Conservation (phyloP, 2,888 invertebrate species). For the Cerastis leucographa region DNA sequence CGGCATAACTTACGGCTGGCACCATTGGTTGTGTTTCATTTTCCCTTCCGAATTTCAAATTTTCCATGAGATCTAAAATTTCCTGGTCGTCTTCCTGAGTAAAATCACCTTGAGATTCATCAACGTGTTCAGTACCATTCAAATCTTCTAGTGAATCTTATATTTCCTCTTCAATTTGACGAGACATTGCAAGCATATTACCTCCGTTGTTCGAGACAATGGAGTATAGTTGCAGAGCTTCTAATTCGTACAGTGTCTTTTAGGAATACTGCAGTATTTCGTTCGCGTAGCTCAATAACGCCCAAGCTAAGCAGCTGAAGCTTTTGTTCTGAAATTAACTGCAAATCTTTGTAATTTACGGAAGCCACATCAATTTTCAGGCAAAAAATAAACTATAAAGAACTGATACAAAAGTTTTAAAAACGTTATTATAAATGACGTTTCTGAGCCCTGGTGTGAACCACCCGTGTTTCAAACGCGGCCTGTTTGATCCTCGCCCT, state of each 20-base stretch:
- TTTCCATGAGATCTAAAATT: conserved; percentile 5
- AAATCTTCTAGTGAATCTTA: conserved; percentile 12
- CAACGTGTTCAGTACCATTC: conserved; percentile 6
- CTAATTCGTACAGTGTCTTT: conserved; percentile 6
- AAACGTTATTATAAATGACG: no score
- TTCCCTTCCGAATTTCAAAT: conserved; percentile 6
- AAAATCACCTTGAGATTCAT: not conserved
- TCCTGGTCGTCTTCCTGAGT: not conserved
- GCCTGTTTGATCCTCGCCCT: no score
- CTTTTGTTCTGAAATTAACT: no score
- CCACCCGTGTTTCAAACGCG: no score
- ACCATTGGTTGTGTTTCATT: conserved; percentile 10
- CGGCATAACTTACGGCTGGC: conserved; percentile 6
- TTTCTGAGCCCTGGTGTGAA: no score
- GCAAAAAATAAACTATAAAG: no score
- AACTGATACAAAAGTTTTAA: no score
- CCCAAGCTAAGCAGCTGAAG: no score
- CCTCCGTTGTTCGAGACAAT: conserved; percentile 5
- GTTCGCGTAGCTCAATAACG: no score
- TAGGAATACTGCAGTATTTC: conserved; percentile 1
- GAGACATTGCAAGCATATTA: conserved; percentile 23
- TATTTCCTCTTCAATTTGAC: conserved; percentile 14
- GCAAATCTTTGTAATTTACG: no score
- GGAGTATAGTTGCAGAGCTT: not conserved
- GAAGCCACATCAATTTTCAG: no score